Conservation (phyloP, 2,797 vertebrate genomes). For the Tolypeutes matacus region DNA sequence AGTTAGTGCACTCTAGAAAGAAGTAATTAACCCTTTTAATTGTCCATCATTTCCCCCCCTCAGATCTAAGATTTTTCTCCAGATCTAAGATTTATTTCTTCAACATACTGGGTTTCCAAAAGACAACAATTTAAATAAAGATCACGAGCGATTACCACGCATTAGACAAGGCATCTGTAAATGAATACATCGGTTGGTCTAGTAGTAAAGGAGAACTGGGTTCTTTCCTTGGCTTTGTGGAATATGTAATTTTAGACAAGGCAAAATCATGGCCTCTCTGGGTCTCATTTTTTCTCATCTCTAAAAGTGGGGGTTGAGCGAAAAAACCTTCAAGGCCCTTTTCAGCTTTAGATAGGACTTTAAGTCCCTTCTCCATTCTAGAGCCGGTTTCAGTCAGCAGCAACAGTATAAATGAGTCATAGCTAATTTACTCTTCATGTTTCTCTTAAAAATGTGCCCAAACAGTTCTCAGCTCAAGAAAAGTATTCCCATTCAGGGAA, state of each 20-base stretch:
- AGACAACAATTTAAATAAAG: slow-evolving; percentile 71
- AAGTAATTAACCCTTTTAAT: not conserved
- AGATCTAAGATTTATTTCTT: slow-evolving; percentile 49
- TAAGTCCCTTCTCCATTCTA: not conserved
- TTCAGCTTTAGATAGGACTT: not conserved
- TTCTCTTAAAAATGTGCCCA: slow-evolving; percentile 46
- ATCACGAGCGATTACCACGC: slow-evolving; percentile 54
- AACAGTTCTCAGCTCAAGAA: slow-evolving; percentile 33
- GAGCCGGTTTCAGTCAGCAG: not conserved
- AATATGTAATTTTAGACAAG: slow-evolving; percentile 78
- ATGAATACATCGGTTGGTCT: slow-evolving; percentile 70
- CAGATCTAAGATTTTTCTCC: not conserved
- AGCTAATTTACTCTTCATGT: not conserved
- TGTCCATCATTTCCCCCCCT: not conserved
- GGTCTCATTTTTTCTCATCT: slow-evolving; percentile 58
- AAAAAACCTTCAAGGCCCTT: not conserved
- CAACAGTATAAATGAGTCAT: slow-evolving; percentile 53
- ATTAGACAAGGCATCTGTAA: slow-evolving; percentile 75
- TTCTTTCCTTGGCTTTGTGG: slow-evolving; percentile 71
- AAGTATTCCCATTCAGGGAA: slow-evolving; percentile 8
- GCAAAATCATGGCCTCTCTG: slow-evolving; percentile 65
- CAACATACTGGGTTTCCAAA: slow-evolving; percentile 46
- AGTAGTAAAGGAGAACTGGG: slow-evolving; percentile 72
- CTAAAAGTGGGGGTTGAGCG: not conserved
- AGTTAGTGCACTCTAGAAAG: not conserved